Conservation (phyloP, 1,140 invertebrate species). For the Pogonognathellus flavescens region DNA sequence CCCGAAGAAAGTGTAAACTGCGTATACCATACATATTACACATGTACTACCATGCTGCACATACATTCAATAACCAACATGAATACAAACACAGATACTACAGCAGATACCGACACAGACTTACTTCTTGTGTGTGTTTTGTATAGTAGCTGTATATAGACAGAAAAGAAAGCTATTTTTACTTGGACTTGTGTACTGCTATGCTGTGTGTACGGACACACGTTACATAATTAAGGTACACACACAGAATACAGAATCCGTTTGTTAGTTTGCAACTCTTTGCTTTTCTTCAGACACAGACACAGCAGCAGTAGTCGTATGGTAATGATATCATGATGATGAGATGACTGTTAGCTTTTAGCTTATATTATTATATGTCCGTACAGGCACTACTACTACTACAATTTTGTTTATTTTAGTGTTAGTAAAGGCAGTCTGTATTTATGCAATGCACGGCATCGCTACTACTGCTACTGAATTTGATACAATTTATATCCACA, state of each 20-base stretch:
- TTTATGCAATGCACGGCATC: too few relatives aligned
- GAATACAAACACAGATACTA: neutral
- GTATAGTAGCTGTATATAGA: neutral
- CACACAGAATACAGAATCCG: neutral
- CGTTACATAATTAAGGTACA: neutral
- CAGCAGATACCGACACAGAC: neutral
- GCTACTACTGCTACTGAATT: too few relatives aligned
- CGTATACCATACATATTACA: neutral
- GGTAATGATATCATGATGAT: too few relatives aligned
- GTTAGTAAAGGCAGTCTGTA: too few relatives aligned
- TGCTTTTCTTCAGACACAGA: neutral
- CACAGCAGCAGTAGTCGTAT: neutral
- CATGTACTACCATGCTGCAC: neutral
- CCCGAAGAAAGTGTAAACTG: neutral
- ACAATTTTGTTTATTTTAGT: too few relatives aligned
- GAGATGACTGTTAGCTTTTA: too few relatives aligned
- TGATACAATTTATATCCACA: too few relatives aligned
- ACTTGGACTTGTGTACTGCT: neutral
- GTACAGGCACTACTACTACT: too few relatives aligned
- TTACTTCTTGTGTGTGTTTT: neutral
- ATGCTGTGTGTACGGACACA: neutral
- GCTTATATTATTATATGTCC: too few relatives aligned
- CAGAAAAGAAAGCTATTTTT: slow-evolving; percentile 47
- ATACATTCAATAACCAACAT: neutral
- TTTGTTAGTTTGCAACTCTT: neutral